Evolutionary conservation across 2,797 vertebrate species (phyloP).

Genomic region (Tenualosa thibaudeaui): DNA sequence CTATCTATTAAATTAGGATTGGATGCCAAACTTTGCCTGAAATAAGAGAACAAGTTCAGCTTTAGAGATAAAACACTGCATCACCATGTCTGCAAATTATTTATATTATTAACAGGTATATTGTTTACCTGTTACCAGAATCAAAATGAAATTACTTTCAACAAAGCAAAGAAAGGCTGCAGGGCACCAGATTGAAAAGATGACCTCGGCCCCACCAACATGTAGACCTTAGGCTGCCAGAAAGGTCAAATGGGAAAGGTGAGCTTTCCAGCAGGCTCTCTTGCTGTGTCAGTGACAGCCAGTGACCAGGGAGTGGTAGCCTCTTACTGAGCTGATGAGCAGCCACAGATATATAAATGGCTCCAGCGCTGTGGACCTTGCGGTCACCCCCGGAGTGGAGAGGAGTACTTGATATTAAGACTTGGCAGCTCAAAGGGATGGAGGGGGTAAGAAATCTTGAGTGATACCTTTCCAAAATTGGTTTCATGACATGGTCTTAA

Average conservation of each 20-base stretch:
- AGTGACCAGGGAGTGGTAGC: background rate
- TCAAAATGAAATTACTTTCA: background rate
- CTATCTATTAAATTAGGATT: too few relatives aligned
- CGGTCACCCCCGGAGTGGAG: too few relatives aligned
- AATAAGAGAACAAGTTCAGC: too few relatives aligned
- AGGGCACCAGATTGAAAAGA: background rate
- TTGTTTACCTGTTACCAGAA: background rate
- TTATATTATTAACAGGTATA: too few relatives aligned
- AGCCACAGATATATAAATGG: background rate
- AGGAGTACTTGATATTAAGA: background rate
- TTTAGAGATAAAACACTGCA: background rate
- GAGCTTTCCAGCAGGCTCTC: background rate
- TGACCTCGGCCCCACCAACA: background rate
- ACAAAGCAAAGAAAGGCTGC: background rate
- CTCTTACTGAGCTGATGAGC: background rate
- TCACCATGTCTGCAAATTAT: background rate
- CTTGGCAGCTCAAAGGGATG: background rate
- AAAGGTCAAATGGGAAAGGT: background rate
- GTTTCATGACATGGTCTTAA: background rate
- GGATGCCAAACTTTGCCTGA: too few relatives aligned
- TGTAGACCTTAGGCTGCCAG: background rate
- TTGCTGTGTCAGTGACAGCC: background rate
- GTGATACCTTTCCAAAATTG: background rate
- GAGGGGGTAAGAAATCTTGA: background rate
- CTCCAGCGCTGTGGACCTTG: background rate